A percentile compares a stretch with the other conserved stretches of the same genome.
Conservation (phyloP, 2,888 invertebrate genomes). For the Troglohyphantes excavatus region DNA sequence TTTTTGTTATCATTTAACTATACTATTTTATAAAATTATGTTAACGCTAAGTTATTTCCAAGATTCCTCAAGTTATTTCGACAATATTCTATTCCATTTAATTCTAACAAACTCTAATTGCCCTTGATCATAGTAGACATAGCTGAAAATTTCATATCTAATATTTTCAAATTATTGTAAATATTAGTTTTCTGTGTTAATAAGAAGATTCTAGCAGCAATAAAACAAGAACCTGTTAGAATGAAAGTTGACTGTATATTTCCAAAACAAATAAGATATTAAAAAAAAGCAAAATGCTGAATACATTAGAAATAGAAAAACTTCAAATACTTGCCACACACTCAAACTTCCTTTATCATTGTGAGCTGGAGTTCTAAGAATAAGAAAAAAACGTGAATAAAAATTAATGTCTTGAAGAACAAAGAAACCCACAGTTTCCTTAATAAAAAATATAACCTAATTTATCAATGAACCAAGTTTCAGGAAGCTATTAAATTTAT, state of each 20-base stretch:
- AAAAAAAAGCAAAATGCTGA: conserved; percentile 71
- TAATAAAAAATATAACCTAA: background rate
- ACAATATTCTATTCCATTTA: too few species aligned
- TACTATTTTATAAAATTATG: too few species aligned
- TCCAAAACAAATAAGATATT: conserved; percentile 34
- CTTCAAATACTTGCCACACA: conserved; percentile 74
- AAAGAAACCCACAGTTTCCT: background rate
- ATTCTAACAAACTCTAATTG: too few species aligned
- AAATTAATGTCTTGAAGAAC: background rate
- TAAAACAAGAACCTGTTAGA: conserved; percentile 37
- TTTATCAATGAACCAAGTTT: too few species aligned
- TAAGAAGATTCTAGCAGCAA: background rate
- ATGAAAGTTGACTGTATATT: conserved; percentile 73
- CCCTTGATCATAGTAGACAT: too few species aligned
- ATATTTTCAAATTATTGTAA: too few species aligned
- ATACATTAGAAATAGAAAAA: conserved; percentile 73
- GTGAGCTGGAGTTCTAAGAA: conserved; percentile 72
- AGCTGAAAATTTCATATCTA: too few species aligned
- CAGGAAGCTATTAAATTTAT: too few species aligned
- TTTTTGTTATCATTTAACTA: too few species aligned
- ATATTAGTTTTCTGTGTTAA: background rate
- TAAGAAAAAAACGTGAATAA: conserved; percentile 40
- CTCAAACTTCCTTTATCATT: conserved; percentile 62
- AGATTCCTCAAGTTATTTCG: too few species aligned
- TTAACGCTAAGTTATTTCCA: too few species aligned